phyloP scores from a whole-genome alignment of 2,888 invertebrate genomes.

The Heliconius hortense region DNA sequence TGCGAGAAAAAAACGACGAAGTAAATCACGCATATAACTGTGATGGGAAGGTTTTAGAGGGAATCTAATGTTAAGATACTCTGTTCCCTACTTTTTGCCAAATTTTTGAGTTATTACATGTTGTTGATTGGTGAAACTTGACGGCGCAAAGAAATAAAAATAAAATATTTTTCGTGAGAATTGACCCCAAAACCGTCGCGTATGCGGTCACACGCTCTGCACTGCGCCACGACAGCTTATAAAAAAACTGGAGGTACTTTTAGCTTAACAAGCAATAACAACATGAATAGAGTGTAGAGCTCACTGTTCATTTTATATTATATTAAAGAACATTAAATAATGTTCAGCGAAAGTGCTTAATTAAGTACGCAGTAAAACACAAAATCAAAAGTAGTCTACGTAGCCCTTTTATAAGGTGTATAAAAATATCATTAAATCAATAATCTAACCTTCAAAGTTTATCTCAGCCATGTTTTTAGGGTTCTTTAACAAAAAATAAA shows the following conservation, averaged over 20 bases:
- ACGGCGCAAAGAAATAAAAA: no score
- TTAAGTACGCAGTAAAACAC: background rate
- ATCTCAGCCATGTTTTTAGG: constrained; percentile 11
- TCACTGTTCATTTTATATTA: background rate
- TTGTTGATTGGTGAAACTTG: no score
- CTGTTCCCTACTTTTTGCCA: background rate
- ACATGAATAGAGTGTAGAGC: no score
- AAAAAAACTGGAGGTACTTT: no score
- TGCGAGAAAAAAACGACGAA: no score
- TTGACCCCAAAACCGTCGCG: background rate
- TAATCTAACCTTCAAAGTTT: constrained; percentile 16
- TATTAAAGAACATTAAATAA: background rate
- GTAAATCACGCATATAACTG: background rate
- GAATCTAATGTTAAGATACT: background rate
- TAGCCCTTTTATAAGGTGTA: constrained; percentile 14
- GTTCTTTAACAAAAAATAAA: background rate
- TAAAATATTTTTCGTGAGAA: background rate
- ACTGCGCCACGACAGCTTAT: background rate
- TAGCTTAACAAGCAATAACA: no score
- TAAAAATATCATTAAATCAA: constrained; percentile 16
- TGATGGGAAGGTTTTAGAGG: background rate
- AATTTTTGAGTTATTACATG: background rate
- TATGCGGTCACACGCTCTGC: background rate
- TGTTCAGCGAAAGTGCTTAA: background rate
- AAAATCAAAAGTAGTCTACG: background rate